These are phyloP conservation scores for Pollenia griseotomentosa DNA, from an alignment of 2,888 invertebrate species.

Conservation along the genomic window DNA sequence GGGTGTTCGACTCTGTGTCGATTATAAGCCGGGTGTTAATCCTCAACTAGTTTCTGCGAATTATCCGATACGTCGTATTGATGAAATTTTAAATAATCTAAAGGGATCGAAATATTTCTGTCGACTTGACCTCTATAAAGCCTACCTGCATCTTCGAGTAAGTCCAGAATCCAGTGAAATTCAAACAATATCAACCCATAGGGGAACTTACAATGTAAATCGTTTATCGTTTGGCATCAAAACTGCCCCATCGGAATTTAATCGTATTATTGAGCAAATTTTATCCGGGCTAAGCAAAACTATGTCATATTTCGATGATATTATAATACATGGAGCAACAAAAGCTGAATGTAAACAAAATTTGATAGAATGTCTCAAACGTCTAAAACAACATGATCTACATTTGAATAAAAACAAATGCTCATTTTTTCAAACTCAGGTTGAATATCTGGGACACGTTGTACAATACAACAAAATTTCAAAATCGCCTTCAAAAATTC, in stretches of 20 bases:
- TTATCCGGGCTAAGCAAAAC: conserved; percentile 64
- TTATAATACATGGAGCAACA: conserved; percentile 52
- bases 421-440: no score
- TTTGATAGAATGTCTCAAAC: conserved; percentile 42
- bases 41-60: conserved; percentile 18
- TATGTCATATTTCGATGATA: conserved; percentile 52
- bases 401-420: no score
- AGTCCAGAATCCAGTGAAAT: conserved; percentile 38
- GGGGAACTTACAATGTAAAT: conserved; percentile 53
- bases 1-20: conserved; percentile 56
- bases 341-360: conserved; percentile 55
- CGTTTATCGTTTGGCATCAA: conserved; percentile 56
- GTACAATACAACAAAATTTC: no score
- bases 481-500: no score
- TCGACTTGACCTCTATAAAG: conserved; percentile 64
- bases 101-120: conserved; percentile 60
- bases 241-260: conserved; percentile 67
- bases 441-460: no score
- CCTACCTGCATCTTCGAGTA: conserved; percentile 61
- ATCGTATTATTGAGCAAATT: conserved; percentile 73
- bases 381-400: no score
- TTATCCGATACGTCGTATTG: conserved; percentile 63
- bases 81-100: conserved; percentile 62
- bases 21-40: no score
- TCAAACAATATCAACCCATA: conserved; percentile 65